Conservation (phyloP, 2,797 vertebrate species). For the Peromyscus nudipes region DNA sequence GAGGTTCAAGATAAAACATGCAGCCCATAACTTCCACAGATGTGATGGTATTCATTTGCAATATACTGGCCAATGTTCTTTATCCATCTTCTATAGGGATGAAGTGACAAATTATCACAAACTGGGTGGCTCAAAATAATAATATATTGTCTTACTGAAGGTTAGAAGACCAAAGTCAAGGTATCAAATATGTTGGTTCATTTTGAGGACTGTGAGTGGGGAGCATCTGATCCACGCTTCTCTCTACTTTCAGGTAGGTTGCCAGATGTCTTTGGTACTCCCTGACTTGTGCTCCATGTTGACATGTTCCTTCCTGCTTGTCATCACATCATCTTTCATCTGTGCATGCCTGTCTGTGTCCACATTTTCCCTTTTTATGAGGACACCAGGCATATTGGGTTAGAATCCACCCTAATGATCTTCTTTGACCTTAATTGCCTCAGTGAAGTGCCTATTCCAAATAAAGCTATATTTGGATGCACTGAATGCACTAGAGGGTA, state of each 20-base stretch:
- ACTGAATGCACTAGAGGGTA: background rate
- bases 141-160: background rate
- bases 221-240: background rate
- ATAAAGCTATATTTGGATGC: slow-evolving; percentile 21
- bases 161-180: slow-evolving; percentile 8
- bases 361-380: slow-evolving; percentile 22
- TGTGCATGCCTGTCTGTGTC: background rate
- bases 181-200: background rate
- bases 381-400: background rate
- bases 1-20: slow-evolving; percentile 5
- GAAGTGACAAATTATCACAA: background rate
- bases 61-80: background rate
- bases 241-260: slow-evolving; percentile 29
- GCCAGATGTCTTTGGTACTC: background rate
- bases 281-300: background rate
- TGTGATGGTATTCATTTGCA: background rate
- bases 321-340: background rate
- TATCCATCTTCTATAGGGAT: background rate
- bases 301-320: background rate
- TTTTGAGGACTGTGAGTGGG: background rate
- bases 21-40: background rate
- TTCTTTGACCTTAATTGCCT: slow-evolving; percentile 42
- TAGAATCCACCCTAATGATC: background rate
- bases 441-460: background rate
- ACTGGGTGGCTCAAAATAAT: background rate